A percentile compares a stretch with the other conserved stretches of the same genome.
Evolutionary conservation across 2,113 vertebrate species (phyloP).

Genomic region (Oceanodroma tethys): DNA sequence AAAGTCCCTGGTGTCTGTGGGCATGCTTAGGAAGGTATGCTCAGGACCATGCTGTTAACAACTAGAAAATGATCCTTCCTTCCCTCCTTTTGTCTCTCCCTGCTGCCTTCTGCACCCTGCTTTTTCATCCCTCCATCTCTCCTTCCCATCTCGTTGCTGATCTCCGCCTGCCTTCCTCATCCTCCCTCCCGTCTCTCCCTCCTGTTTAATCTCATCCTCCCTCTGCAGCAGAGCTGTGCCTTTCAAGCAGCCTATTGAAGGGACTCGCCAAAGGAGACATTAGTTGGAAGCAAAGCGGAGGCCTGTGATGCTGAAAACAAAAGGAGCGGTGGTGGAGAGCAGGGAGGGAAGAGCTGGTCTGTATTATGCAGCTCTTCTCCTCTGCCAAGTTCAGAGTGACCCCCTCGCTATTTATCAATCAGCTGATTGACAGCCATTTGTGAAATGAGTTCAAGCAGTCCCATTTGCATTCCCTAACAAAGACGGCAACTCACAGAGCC

Average conservation of each 20-base stretch:
- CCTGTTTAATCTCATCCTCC: background rate
- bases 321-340: background rate
- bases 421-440: background rate
- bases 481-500: background rate
- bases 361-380: background rate
- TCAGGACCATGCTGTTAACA: background rate
- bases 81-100: background rate
- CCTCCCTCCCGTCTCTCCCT: background rate
- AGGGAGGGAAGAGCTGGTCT: background rate
- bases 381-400: background rate
- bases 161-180: background rate
- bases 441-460: background rate
- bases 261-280: background rate
- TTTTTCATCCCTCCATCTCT: background rate
- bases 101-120: background rate
- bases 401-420: background rate
- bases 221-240: background rate
- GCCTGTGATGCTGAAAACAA: background rate
- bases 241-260: background rate
- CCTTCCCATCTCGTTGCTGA: background rate
- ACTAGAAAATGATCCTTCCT: background rate
- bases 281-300: background rate
- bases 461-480: background rate
- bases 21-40: background rate
- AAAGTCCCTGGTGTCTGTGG: background rate